These are phyloP conservation scores for Chunga burmeisteri DNA, from an alignment of 2,113 vertebrate species.

Conservation along the genomic window DNA sequence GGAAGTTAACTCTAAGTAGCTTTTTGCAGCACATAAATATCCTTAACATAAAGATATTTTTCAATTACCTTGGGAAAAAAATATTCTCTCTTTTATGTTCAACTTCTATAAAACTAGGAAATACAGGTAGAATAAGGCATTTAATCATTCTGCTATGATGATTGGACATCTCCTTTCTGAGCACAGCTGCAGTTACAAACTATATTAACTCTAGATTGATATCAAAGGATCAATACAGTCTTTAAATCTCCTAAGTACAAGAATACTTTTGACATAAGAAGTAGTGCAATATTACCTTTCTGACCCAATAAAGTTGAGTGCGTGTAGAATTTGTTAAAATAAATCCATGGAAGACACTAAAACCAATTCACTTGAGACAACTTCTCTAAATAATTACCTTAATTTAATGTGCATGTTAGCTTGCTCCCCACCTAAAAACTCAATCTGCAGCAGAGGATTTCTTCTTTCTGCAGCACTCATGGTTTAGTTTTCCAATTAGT, in stretches of 20 bases:
- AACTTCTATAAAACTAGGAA: background rate
- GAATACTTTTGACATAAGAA: background rate
- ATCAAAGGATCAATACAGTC: background rate
- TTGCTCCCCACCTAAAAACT: background rate
- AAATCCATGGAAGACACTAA: background rate
- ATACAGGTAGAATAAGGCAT: background rate
- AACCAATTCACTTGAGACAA: background rate
- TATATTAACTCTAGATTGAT: background rate
- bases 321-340: slow-evolving; percentile 16
- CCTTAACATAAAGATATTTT: background rate
- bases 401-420: background rate
- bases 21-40: background rate
- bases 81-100: background rate
- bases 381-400: background rate
- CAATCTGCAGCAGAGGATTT: background rate
- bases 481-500: background rate
- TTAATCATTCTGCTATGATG: background rate
- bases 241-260: background rate
- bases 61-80: background rate
- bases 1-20: background rate
- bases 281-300: background rate
- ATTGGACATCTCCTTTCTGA: background rate
- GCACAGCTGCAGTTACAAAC: background rate
- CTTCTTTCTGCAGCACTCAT: background rate
- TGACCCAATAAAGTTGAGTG: background rate